Conservation (phyloP, 1,140 invertebrate species). For the Nasonia giraulti region DNA sequence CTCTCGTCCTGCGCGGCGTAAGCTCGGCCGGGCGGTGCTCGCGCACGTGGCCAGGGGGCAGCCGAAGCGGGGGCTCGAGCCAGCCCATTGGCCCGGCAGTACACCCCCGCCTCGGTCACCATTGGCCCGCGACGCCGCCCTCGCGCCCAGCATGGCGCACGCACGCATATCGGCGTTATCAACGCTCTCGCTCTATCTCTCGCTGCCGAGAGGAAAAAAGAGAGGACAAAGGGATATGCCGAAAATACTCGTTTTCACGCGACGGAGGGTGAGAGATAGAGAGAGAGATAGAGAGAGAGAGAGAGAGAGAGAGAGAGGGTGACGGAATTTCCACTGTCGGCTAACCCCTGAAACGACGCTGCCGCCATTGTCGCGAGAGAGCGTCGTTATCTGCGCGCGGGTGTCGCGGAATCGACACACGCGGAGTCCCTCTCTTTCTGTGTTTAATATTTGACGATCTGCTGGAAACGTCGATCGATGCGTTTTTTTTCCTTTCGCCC, state of each 20-base stretch:
- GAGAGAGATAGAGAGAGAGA: no score
- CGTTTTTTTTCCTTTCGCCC: no score
- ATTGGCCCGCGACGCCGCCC: conserved; percentile 22
- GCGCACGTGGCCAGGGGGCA: conserved; percentile 22
- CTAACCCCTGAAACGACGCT: background rate
- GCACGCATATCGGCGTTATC: background rate
- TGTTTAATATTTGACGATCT: background rate
- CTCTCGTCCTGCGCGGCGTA: background rate
- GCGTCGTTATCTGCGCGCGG: background rate
- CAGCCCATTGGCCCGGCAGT: background rate
- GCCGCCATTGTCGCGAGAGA: background rate
- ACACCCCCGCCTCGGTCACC: background rate
- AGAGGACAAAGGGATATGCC: background rate
- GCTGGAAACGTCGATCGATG: background rate
- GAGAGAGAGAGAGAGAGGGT: no score
- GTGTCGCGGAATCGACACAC: background rate
- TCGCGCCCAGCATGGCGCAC: conserved; percentile 15
- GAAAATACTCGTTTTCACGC: background rate
- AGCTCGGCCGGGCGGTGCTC: background rate
- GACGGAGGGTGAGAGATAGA: background rate
- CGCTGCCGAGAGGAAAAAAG: background rate
- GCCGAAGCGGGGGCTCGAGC: background rate
- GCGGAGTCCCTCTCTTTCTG: no score
- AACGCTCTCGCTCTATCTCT: no score
- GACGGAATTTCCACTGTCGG: background rate